Conservation (phyloP, 2,113 vertebrate species). For the Sander vitreus region DNA sequence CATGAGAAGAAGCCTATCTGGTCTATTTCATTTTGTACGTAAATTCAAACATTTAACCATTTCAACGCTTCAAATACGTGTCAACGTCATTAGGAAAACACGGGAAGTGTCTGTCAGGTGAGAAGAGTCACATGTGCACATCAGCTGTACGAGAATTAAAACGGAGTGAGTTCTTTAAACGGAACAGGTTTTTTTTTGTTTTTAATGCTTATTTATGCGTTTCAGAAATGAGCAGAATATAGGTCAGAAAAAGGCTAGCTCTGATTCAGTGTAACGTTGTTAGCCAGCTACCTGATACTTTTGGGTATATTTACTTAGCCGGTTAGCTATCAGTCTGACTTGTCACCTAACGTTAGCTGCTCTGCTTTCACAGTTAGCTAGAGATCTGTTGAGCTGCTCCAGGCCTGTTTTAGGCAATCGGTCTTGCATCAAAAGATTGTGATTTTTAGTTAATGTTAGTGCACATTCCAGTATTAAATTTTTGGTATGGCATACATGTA, state of each 20-base stretch:
- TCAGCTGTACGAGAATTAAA: conserved; percentile 1
- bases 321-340: not conserved
- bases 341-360: not conserved
- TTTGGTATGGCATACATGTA: not conserved
- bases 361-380: not conserved
- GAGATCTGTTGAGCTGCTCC: too few relatives aligned
- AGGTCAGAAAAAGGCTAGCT: not conserved
- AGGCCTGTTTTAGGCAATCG: not conserved
- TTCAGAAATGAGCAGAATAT: not conserved
- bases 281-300: not conserved
- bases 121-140: conserved; percentile 32
- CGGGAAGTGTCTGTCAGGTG: conserved; percentile 18
- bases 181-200: not conserved
- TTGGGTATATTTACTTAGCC: not conserved
- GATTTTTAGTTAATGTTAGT: not conserved
- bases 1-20: not conserved
- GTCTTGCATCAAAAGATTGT: too few relatives aligned
- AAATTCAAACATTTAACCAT: not conserved
- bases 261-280: not conserved
- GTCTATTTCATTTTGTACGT: too few relatives aligned
- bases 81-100: not conserved
- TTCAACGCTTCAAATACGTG: not conserved
- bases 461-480: not conserved
- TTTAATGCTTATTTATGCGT: fast-evolving
- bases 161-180: not conserved